phyloP scores from a whole-genome alignment of 2,113 vertebrate genomes.

The Tachycineta bicolor region DNA sequence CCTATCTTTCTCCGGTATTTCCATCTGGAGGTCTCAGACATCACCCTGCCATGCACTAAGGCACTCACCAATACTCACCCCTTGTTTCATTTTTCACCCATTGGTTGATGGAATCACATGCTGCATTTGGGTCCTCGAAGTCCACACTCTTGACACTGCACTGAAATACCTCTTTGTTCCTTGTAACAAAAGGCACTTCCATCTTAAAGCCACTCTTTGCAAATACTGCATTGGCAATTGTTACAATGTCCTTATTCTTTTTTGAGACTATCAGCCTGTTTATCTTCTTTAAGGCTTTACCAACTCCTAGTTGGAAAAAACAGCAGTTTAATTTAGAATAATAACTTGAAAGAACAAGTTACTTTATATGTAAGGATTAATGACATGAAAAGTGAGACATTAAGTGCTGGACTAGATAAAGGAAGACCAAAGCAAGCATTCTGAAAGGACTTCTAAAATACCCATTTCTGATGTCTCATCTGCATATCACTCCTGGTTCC shows the following conservation, averaged over 20 bases:
- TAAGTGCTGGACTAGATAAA: neutral
- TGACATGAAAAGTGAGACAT: neutral
- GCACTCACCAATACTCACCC: slow-evolving; percentile 71
- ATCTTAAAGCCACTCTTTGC: slow-evolving; percentile 82
- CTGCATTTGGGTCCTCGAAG: slow-evolving; percentile 79
- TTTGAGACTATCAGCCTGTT: slow-evolving; percentile 89
- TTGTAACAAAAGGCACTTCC: slow-evolving; percentile 79
- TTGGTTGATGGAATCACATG: slow-evolving; percentile 85
- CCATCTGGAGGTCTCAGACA: neutral
- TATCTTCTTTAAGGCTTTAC: slow-evolving; percentile 90
- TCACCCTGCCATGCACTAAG: neutral
- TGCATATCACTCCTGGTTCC: neutral
- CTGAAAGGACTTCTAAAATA: neutral
- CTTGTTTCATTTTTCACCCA: slow-evolving; percentile 93
- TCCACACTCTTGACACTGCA: slow-evolving; percentile 80
- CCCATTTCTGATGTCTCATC: neutral
- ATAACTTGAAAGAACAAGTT: neutral
- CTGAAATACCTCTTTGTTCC: slow-evolving; percentile 91
- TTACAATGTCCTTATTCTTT: slow-evolving; percentile 88
- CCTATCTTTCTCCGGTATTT: neutral
- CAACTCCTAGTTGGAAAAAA: slow-evolving; percentile 80
- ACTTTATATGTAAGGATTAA: slow-evolving; percentile 4
- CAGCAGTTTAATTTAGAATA: slow-evolving; percentile 36
- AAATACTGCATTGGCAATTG: slow-evolving; percentile 90
- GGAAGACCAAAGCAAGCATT: neutral